These are phyloP conservation scores for Xiphophorus maculatus DNA, from an alignment of 2,113 vertebrate species.

Conservation along the genomic window DNA sequence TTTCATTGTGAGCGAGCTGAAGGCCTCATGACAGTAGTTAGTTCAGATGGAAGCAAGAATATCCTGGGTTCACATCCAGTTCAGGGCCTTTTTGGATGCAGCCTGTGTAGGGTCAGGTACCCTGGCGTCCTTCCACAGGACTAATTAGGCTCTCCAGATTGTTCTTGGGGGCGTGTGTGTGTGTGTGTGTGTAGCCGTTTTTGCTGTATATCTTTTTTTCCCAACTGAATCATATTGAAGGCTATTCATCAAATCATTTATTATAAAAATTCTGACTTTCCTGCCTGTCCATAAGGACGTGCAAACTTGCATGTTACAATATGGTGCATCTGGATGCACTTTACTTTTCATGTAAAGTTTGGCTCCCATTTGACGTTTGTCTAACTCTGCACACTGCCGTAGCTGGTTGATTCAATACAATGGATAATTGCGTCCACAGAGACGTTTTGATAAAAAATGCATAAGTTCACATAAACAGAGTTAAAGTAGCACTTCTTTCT, in stretches of 20 bases:
- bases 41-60: not conserved
- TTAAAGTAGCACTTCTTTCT: too few species aligned
- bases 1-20: too few species aligned
- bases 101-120: not conserved
- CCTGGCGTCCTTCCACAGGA: not conserved
- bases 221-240: not conserved
- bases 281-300: not conserved
- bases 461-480: too few species aligned
- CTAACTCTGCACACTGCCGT: not conserved
- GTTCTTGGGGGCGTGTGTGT: too few species aligned
- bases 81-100: not conserved
- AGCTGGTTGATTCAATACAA: too few species aligned
- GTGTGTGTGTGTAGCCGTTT: too few species aligned
- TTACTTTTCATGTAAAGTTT: not conserved
- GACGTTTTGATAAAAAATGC: too few species aligned
- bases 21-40: not conserved
- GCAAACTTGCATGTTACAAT: not conserved
- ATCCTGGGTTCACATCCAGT: not conserved
- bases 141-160: too few species aligned
- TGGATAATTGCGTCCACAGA: too few species aligned
- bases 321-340: too few species aligned
- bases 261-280: not conserved
- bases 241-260: not conserved
- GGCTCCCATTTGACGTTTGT: not conserved
- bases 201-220: not conserved